phyloP scores from a whole-genome alignment of 2,888 invertebrate genomes.

The Adineta ricciae region DNA sequence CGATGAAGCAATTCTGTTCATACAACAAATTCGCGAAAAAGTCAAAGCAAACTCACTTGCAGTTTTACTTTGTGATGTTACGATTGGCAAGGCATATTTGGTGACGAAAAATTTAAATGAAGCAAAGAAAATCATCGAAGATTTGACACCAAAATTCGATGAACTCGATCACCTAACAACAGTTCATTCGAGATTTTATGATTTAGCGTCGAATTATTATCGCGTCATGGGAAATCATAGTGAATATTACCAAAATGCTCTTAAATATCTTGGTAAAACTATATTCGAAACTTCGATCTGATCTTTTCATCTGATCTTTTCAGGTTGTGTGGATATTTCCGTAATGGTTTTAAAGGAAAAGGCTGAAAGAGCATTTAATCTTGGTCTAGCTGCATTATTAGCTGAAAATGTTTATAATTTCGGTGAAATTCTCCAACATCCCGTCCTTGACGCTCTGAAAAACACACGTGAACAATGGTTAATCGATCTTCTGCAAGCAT shows the following conservation, averaged over 20 bases:
- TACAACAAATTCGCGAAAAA: conserved; percentile 27
- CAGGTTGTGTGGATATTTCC: conserved; percentile 24
- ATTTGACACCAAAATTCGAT: conserved; percentile 23
- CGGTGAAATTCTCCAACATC: conserved; percentile 88
- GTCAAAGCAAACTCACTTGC: conserved; percentile 26
- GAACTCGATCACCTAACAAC: conserved; percentile 28
- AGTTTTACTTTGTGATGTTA: conserved; percentile 18
- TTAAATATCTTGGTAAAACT: conserved; percentile 57
- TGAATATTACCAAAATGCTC: conserved; percentile 84
- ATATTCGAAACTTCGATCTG: too few relatives aligned
- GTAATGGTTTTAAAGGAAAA: conserved; percentile 42
- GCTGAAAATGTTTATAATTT: conserved; percentile 92
- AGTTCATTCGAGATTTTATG: conserved; percentile 85
- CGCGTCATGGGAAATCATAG: conserved; percentile 58
- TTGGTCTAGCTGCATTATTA: conserved; percentile 82
- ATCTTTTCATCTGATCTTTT: too few relatives aligned
- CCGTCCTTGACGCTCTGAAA: conserved; percentile 69
- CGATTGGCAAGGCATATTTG: conserved; percentile 27
- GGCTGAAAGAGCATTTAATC: conserved; percentile 65
- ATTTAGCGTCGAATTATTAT: conserved; percentile 81
- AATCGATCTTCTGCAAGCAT: conserved; percentile 60
- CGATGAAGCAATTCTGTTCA: conserved; percentile 14
- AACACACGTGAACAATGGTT: conserved; percentile 68
- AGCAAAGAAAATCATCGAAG: conserved; percentile 28
- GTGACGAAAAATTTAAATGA: conserved; percentile 28